A percentile compares a stretch with the other conserved stretches of the same genome.
Conservation (phyloP, 2,888 invertebrate genomes). For the Acanthosepion esculentum region DNA sequence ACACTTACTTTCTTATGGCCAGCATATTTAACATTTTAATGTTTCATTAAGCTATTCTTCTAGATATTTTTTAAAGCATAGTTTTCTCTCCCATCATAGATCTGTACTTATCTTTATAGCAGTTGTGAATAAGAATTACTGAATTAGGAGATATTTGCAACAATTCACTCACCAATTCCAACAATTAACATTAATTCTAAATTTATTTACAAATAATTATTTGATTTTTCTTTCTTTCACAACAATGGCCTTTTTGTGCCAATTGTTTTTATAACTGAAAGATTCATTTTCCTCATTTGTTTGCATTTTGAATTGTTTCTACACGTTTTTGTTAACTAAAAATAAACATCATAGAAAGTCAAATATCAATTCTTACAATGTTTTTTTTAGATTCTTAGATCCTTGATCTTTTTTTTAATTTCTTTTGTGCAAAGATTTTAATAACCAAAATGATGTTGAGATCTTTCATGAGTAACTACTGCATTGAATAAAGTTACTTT, state of each 20-base stretch:
- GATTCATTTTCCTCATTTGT: not conserved
- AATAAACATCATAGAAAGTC: not conserved
- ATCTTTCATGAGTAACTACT: not conserved
- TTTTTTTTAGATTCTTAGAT: not conserved
- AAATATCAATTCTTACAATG: not conserved
- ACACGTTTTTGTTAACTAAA: not conserved
- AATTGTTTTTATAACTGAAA: not conserved
- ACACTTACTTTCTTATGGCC: not conserved
- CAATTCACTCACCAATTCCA: not conserved
- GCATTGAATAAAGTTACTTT: not conserved
- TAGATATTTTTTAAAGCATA: too few species aligned
- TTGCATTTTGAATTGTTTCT: not conserved
- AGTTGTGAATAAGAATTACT: too few species aligned
- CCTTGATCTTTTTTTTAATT: not conserved
- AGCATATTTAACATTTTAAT: not conserved
- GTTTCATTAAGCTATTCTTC: too few species aligned
- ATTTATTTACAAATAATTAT: not conserved
- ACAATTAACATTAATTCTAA: not conserved
- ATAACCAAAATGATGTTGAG: not conserved
- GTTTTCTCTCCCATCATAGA: too few species aligned
- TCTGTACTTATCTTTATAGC: too few species aligned
- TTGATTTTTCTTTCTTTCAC: not conserved
- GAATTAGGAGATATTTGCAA: too few species aligned
- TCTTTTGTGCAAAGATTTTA: not conserved
- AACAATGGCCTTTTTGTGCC: not conserved